Conservation (phyloP, 35 echinoderm and acorn worm species). For the Strongylocentrotus purpuratus region DNA sequence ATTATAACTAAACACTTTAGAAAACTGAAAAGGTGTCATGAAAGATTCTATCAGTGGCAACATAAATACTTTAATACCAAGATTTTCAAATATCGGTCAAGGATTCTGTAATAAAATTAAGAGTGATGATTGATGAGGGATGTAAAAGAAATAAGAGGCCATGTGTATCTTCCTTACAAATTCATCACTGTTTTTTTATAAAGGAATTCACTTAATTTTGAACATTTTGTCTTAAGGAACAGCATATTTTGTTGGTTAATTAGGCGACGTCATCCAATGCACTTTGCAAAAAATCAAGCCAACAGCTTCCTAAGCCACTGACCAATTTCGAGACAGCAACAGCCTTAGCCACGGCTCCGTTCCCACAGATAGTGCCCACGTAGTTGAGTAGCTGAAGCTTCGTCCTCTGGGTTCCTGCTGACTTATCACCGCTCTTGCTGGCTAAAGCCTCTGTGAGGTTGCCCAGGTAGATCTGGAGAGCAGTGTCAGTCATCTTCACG, state of each 20-base stretch:
- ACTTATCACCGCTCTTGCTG: conserved; percentile 81
- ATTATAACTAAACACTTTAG: background rate
- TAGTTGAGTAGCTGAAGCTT: conserved; percentile 93
- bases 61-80: too few relatives aligned
- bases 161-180: too few relatives aligned
- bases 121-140: too few relatives aligned
- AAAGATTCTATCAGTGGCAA: too few relatives aligned
- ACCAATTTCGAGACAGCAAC: conserved; percentile 82
- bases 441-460: conserved; percentile 66
- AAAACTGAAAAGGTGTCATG: background rate
- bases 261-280: background rate
- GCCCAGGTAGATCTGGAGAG: conserved; percentile 62
- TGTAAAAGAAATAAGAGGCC: too few relatives aligned
- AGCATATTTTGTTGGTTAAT: background rate
- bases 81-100: too few relatives aligned
- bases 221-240: too few relatives aligned
- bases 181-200: too few relatives aligned
- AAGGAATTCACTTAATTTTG: background rate
- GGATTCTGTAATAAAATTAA: too few relatives aligned
- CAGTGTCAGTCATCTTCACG: conserved; percentile 59
- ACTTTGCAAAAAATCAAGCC: background rate
- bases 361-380: conserved; percentile 72
- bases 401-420: conserved; percentile 73
- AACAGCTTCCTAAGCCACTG: background rate
- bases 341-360: conserved; percentile 41